A percentile compares a stretch with the other conserved stretches of the same genome.
These are phyloP conservation scores for Amitus sp. DNA, from an alignment of 2,888 invertebrate genomes.

Conservation along the genomic window DNA sequence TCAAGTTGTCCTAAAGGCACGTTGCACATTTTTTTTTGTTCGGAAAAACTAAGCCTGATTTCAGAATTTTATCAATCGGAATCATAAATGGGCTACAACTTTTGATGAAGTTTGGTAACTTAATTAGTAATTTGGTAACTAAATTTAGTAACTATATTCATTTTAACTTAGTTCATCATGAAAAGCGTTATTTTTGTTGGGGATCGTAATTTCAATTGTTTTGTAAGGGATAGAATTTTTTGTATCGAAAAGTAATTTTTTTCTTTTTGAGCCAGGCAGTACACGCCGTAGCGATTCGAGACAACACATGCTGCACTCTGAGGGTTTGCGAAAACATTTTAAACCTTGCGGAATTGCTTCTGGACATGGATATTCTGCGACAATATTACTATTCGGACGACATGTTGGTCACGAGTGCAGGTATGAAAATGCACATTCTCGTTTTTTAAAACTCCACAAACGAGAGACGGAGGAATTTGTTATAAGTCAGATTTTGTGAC, in stretches of 20 bases:
- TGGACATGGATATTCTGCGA: slow-evolving; percentile 89
- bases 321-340: slow-evolving; percentile 93
- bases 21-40: slow-evolving; percentile 3
- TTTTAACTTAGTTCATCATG: too few relatives aligned
- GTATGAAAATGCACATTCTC: slow-evolving; percentile 14
- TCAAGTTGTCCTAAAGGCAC: slow-evolving; percentile 84
- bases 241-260: background rate
- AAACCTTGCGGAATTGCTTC: slow-evolving; percentile 89
- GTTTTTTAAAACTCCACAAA: too few relatives aligned
- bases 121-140: too few relatives aligned
- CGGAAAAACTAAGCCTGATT: background rate
- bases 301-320: slow-evolving; percentile 83
- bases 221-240: too few relatives aligned
- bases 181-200: too few relatives aligned
- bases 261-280: slow-evolving; percentile 74
- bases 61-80: slow-evolving; percentile 9
- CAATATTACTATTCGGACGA: slow-evolving; percentile 34
- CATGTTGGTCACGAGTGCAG: slow-evolving; percentile 19
- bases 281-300: slow-evolving; percentile 86
- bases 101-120: too few relatives aligned
- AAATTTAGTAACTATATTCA: too few relatives aligned
- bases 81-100: too few relatives aligned
- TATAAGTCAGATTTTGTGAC: too few relatives aligned
- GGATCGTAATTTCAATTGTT: too few relatives aligned
- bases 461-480: too few relatives aligned